Percentiles rank a stretch among this genome's conserved stretches.
These are phyloP conservation scores for Oryzaephilus surinamensis DNA, from an alignment of 1,140 invertebrate species.

Conservation along the genomic window DNA sequence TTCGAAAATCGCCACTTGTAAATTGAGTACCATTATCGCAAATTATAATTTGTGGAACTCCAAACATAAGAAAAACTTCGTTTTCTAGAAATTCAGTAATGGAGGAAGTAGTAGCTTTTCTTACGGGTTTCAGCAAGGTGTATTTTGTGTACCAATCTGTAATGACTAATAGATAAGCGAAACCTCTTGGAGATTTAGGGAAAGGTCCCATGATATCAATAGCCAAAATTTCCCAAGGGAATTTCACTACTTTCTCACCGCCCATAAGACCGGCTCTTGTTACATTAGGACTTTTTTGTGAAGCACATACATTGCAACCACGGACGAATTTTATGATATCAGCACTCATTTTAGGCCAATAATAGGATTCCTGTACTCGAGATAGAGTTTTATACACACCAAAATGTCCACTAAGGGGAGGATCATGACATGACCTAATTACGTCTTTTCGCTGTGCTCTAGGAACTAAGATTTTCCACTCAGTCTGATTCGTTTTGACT, in stretches of 20 bases:
- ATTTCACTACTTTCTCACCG: not conserved
- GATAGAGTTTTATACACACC: slow-evolving; percentile 1
- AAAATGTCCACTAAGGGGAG: not conserved
- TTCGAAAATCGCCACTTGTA: not conserved
- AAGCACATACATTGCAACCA: not conserved
- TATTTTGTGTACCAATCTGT: slow-evolving; percentile 20
- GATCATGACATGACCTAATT: slow-evolving; percentile 9
- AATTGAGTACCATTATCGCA: slow-evolving; percentile 12
- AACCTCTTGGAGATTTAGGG: slow-evolving; percentile 13
- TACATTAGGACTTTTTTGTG: not conserved
- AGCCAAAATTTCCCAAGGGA: slow-evolving; percentile 3
- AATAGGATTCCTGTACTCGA: not conserved
- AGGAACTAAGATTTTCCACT: slow-evolving; percentile 15
- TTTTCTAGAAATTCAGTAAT: slow-evolving; percentile 5
- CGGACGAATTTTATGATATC: slow-evolving; percentile 1
- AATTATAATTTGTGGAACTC: slow-evolving; percentile 10
- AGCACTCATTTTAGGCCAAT: slow-evolving; percentile 5
- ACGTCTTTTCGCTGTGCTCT: slow-evolving; percentile 8
- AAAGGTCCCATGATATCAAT: slow-evolving; percentile 33
- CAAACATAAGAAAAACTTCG: slow-evolving; percentile 8
- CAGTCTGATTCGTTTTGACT: slow-evolving; percentile 4
- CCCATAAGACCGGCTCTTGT: slow-evolving; percentile 4
- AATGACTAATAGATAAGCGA: slow-evolving; percentile 30
- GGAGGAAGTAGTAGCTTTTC: not conserved
- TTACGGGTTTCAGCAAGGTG: slow-evolving; percentile 3